Conservation (phyloP, 1,140 invertebrate species). For the Heliconius himera region DNA sequence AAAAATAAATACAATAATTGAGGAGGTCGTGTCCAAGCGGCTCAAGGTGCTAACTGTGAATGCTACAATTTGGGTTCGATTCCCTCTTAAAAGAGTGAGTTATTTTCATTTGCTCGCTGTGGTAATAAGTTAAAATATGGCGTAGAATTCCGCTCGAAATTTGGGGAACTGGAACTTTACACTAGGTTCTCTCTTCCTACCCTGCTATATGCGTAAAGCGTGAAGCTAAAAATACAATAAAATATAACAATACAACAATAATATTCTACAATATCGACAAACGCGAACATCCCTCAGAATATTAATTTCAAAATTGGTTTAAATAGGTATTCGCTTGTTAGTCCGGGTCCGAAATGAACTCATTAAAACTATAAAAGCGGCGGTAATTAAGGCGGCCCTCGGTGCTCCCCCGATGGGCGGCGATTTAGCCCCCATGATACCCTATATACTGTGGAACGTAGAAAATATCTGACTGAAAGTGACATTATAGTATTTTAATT, state of each 20-base stretch:
- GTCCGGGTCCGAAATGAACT: constrained; percentile 78
- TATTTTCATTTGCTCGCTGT: no score
- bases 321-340: constrained; percentile 81
- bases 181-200: no score
- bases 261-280: constrained; percentile 45
- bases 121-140: no score
- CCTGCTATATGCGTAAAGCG: neutral
- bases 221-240: neutral
- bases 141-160: no score
- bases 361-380: constrained; percentile 81
- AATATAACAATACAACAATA: neutral
- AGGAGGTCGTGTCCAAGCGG: no score
- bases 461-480: constrained; percentile 33
- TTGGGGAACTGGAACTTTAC: no score
- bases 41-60: no score
- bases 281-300: constrained; percentile 55
- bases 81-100: no score
- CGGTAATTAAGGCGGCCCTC: constrained; percentile 77
- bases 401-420: constrained; percentile 43
- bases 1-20: no score
- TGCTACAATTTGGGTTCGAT: no score
- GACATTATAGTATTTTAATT: constrained; percentile 21
- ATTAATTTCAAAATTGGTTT: constrained; percentile 81
- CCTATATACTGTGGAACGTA: constrained; percentile 44
- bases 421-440: constrained; percentile 36